Evolutionary conservation across 1,140 invertebrate genomes (phyloP).

Genomic region (Hirudo medicinalis): DNA sequence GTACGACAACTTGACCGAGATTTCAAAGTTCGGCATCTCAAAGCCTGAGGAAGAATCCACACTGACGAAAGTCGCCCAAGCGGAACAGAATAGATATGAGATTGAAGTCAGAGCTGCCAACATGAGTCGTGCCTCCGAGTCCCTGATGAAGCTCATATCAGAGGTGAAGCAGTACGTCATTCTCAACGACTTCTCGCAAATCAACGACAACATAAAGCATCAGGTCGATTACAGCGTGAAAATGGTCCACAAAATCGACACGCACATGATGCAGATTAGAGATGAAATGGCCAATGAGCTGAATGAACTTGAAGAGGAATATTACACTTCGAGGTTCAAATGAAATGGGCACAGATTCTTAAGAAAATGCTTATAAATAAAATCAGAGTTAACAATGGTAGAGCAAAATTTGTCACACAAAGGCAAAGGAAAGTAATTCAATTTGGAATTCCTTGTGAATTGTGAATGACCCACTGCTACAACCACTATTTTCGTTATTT

Average conservation of each 20-base stretch:
- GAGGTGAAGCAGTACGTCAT: constrained; percentile 93
- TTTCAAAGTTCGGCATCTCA: constrained; percentile 76
- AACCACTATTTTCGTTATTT: no score
- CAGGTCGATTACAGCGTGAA: constrained; percentile 76
- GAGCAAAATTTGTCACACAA: neutral
- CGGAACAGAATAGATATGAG: constrained; percentile 87
- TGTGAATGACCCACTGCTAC: no score
- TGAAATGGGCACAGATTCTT: constrained; percentile 23
- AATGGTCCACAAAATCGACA: constrained; percentile 80
- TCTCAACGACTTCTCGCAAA: constrained; percentile 88
- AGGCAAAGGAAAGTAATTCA: no score
- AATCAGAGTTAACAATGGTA: neutral
- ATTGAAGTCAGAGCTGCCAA: constrained; percentile 89
- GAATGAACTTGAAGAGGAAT: constrained; percentile 92
- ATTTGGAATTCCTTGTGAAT: no score
- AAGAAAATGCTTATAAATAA: neutral
- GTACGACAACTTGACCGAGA: constrained; percentile 90
- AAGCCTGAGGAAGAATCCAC: constrained; percentile 65
- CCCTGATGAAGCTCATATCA: constrained; percentile 84
- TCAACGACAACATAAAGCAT: constrained; percentile 83
- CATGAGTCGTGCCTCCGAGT: constrained; percentile 86
- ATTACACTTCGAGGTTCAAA: constrained; percentile 87
- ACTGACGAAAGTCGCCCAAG: constrained; percentile 68
- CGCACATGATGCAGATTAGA: constrained; percentile 73
- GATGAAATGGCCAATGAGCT: constrained; percentile 89